phyloP scores from a whole-genome alignment of 2,113 vertebrate species.

The Podarcis raffonei region DNA sequence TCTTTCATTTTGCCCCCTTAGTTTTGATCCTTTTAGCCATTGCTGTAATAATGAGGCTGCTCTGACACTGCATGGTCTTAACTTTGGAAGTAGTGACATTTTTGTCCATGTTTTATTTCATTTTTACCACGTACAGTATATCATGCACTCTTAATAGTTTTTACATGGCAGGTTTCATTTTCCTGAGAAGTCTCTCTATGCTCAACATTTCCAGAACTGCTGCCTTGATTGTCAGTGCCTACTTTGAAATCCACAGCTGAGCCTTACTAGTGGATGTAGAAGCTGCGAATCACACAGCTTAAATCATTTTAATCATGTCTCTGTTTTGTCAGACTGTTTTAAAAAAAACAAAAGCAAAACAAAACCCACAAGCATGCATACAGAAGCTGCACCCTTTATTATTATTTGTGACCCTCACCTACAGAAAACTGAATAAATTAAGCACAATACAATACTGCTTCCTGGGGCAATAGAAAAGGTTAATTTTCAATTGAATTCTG shows the following conservation, averaged over 20 bases:
- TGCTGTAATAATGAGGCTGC: neutral
- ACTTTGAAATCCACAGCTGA: neutral
- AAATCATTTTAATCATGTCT: neutral
- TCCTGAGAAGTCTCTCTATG: neutral
- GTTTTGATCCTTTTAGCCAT: neutral
- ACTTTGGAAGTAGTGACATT: no score
- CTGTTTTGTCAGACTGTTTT: neutral
- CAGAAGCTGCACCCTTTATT: neutral
- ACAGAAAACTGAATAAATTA: neutral
- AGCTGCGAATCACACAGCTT: neutral
- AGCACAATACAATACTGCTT: neutral
- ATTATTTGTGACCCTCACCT: neutral
- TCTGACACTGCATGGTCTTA: neutral
- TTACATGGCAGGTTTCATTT: neutral
- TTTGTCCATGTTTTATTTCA: neutral
- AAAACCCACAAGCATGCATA: neutral
- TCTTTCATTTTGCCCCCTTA: neutral
- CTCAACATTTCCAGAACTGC: neutral
- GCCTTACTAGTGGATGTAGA: neutral
- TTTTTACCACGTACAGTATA: neutral
- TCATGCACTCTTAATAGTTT: no score
- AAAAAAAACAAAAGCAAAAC: neutral
- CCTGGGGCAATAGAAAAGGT: neutral
- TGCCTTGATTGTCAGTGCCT: neutral
- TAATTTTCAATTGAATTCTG: constrained; percentile 9